phyloP scores from a whole-genome alignment of 2,888 invertebrate genomes.

The Xylocampa areola region DNA sequence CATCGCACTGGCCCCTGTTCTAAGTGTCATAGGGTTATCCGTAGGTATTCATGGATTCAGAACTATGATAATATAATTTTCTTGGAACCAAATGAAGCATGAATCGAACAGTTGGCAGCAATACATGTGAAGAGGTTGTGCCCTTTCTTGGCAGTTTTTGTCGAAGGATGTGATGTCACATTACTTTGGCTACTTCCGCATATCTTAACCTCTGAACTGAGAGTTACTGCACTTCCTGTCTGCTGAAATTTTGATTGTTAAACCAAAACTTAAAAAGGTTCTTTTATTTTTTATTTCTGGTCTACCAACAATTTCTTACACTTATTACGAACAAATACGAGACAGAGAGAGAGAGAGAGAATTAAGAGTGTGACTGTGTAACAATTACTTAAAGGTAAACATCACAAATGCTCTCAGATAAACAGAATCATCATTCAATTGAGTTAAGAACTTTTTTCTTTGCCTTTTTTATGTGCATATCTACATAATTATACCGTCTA shows the following conservation, averaged over 20 bases:
- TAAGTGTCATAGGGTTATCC: conserved; percentile 30
- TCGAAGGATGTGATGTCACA: conserved; percentile 35
- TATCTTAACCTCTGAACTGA: conserved; percentile 33
- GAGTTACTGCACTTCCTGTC: conserved; percentile 36
- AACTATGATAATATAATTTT: conserved; percentile 43
- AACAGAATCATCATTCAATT: too few species aligned
- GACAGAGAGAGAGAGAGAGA: too few species aligned
- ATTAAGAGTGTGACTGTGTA: too few species aligned
- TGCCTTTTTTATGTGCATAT: too few species aligned
- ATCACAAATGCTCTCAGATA: too few species aligned
- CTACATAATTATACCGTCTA: too few species aligned
- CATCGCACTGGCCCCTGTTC: conserved; percentile 16
- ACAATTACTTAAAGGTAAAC: too few species aligned
- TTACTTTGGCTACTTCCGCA: conserved; percentile 27
- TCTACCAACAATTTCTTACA: too few species aligned
- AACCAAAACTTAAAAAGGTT: too few species aligned
- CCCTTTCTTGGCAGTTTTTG: conserved; percentile 32
- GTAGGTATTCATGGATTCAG: conserved; percentile 12
- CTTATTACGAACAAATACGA: too few species aligned
- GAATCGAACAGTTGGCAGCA: conserved; percentile 26
- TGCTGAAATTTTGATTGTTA: conserved; percentile 12
- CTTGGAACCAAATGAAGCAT: conserved; percentile 38
- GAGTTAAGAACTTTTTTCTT: too few species aligned
- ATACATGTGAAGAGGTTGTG: conserved; percentile 25
- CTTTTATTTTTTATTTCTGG: too few species aligned